Percentiles rank a stretch among this genome's conserved stretches.
phyloP scores from a whole-genome alignment of 2,888 invertebrate genomes.

The Orthosia incerta region DNA sequence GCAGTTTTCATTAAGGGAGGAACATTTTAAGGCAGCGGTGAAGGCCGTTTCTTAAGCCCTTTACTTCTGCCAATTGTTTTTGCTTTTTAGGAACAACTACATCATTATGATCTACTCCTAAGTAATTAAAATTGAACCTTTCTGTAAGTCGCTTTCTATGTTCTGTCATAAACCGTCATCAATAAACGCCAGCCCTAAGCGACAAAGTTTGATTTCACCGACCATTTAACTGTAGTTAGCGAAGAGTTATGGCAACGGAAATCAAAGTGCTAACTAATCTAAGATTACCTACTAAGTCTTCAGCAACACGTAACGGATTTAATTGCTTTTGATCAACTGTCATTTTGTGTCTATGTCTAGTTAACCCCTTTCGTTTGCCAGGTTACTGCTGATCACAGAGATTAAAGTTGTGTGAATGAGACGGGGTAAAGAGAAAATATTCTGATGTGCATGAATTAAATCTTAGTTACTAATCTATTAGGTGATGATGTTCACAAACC shows the following conservation, averaged over 20 bases:
- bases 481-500: neutral
- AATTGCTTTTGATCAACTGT: slow-evolving; percentile 36
- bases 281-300: slow-evolving; percentile 24
- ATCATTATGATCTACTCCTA: neutral
- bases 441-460: slow-evolving; percentile 16
- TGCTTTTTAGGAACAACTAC: neutral
- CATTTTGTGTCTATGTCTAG: slow-evolving; percentile 29
- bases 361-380: slow-evolving; percentile 15
- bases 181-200: slow-evolving; percentile 1
- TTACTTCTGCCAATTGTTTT: neutral
- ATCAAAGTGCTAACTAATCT: slow-evolving; percentile 45
- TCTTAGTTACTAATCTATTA: slow-evolving; percentile 20
- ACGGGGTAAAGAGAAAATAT: slow-evolving; percentile 3
- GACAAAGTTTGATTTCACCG: slow-evolving; percentile 30
- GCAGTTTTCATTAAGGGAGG: neutral
- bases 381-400: slow-evolving; percentile 14
- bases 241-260: slow-evolving; percentile 37
- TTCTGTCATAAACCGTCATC: neutral
- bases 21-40: neutral
- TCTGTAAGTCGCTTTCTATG: neutral
- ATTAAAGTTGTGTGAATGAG: slow-evolving; percentile 21
- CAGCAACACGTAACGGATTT: slow-evolving; percentile 19
- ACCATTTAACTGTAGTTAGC: slow-evolving; percentile 25
- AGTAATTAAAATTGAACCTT: neutral
- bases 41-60: too few species aligned